A percentile compares a stretch with the other conserved stretches of the same genome.
These are phyloP conservation scores for Chamaetylas fuelleborni DNA, from an alignment of 2,113 vertebrate species.

Conservation along the genomic window DNA sequence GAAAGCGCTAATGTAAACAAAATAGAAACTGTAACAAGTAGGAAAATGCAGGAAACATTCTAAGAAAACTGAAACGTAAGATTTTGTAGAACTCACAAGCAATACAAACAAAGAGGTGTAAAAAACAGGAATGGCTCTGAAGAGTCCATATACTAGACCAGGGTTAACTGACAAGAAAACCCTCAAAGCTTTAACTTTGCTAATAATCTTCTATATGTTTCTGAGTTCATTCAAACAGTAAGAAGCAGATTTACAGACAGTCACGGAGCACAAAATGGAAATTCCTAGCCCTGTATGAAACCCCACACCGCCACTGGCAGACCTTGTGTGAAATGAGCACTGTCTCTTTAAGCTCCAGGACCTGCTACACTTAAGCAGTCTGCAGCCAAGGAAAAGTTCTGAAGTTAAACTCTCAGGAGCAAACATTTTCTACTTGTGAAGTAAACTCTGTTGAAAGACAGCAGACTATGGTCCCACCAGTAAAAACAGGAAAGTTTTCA, in stretches of 20 bases:
- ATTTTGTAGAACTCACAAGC: neutral
- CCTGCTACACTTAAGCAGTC: conserved; percentile 71
- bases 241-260: neutral
- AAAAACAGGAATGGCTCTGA: neutral
- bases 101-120: neutral
- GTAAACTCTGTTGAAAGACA: conserved; percentile 84
- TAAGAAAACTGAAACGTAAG: conserved; percentile 26
- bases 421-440: conserved; percentile 84
- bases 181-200: neutral
- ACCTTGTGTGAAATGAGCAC: conserved; percentile 49
- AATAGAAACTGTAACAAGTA: conserved; percentile 21
- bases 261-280: conserved; percentile 36
- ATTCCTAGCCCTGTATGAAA: conserved; percentile 22
- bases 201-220: neutral
- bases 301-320: neutral
- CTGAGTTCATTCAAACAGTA: neutral
- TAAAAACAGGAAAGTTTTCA: conserved; percentile 82
- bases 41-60: neutral
- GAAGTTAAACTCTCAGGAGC: conserved; percentile 82
- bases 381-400: conserved; percentile 80
- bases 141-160: neutral
- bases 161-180: neutral
- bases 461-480: conserved; percentile 78
- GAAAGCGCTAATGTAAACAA: conserved; percentile 57
- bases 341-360: conserved; percentile 79